Evolutionary conservation across 2,113 vertebrate genomes (phyloP).

Genomic region (Apteryx mantelli): DNA sequence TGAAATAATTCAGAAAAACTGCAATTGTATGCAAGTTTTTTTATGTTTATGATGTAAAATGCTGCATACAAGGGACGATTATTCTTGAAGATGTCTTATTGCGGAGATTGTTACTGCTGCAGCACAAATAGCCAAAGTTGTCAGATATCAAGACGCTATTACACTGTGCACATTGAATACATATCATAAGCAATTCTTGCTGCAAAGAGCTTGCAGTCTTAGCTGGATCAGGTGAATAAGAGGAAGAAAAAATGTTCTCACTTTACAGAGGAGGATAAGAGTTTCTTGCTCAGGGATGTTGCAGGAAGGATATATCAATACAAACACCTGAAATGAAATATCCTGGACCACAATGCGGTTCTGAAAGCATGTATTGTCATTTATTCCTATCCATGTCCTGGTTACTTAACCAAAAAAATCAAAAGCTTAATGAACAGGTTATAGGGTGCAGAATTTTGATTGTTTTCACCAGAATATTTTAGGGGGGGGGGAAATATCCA

Average conservation of each 20-base stretch:
- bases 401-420: background rate
- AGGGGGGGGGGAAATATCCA: background rate
- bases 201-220: background rate
- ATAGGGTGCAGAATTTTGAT: too few relatives aligned
- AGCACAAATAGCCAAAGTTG: background rate
- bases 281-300: background rate
- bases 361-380: too few relatives aligned
- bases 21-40: conserved; percentile 3
- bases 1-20: background rate
- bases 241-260: background rate
- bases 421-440: background rate
- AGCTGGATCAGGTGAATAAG: background rate
- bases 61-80: background rate
- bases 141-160: background rate
- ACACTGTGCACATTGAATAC: background rate
- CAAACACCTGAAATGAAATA: background rate
- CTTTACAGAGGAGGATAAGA: background rate
- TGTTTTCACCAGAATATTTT: background rate
- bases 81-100: background rate
- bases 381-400: background rate
- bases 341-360: background rate
- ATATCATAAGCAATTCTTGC: background rate
- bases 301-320: too few relatives aligned
- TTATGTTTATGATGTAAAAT: background rate
- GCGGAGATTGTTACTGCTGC: background rate